These are phyloP conservation scores for Andrena flavipes DNA, from an alignment of 2,888 invertebrate genomes.

Conservation along the genomic window DNA sequence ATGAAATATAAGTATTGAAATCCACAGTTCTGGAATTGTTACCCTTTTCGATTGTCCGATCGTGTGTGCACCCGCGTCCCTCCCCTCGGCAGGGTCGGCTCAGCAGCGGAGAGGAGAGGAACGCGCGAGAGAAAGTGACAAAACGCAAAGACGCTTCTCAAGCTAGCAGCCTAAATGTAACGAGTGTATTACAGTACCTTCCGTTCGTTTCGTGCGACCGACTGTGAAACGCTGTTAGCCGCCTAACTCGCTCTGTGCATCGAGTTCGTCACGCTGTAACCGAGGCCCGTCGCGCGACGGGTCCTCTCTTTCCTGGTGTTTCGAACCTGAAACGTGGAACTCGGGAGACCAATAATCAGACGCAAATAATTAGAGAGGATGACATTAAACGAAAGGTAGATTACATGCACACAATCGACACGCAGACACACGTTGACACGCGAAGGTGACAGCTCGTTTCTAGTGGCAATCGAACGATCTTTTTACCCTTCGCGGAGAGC, in stretches of 20 bases:
- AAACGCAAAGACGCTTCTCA: slow-evolving; percentile 5
- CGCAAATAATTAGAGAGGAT: not conserved
- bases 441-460: slow-evolving; percentile 36
- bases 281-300: slow-evolving; percentile 9
- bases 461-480: slow-evolving; percentile 37
- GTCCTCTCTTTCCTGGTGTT: slow-evolving; percentile 37
- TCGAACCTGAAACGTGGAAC: not conserved
- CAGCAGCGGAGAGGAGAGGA: not conserved
- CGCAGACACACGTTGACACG: not conserved
- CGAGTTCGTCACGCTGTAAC: not conserved
- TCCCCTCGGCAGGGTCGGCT: not conserved
- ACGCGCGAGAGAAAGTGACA: not conserved
- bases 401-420: not conserved
- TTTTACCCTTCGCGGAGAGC: slow-evolving; percentile 21
- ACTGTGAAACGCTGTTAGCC: not conserved
- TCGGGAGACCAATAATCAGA: slow-evolving; percentile 16
- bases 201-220: slow-evolving; percentile 37
- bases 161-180: not conserved
- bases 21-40: slow-evolving; percentile 73
- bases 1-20: slow-evolving; percentile 74
- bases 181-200: not conserved
- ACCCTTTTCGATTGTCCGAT: slow-evolving; percentile 54
- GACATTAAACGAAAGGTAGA: slow-evolving; percentile 4
- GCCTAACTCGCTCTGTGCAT: slow-evolving; percentile 19
- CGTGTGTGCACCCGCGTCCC: slow-evolving; percentile 29